Percentiles rank a stretch among this genome's conserved stretches.
Conservation (phyloP, 2,113 vertebrate species). For the Globicephala melas region DNA sequence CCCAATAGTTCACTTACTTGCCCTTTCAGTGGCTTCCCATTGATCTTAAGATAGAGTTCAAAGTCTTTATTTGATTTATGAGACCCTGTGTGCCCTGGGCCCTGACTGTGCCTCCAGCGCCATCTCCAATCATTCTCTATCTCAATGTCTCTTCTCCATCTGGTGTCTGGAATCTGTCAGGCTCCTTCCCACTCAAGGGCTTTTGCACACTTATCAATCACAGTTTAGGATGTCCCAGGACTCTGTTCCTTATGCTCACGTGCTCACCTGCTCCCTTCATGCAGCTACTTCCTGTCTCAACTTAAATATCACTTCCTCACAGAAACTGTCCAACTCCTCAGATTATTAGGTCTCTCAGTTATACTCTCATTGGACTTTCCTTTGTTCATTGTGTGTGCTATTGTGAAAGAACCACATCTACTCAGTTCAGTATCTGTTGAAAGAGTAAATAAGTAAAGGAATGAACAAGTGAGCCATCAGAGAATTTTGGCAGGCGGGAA, state of each 20-base stretch:
- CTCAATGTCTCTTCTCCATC: neutral
- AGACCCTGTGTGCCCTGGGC: neutral
- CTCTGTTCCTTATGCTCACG: neutral
- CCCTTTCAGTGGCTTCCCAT: neutral
- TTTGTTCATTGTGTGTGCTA: neutral
- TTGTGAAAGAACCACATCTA: neutral
- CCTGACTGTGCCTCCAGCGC: neutral
- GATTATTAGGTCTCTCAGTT: neutral
- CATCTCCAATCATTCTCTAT: neutral
- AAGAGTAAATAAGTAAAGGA: neutral
- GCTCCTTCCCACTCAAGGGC: neutral
- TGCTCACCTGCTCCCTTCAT: neutral
- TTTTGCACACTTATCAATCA: neutral
- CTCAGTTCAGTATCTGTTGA: neutral
- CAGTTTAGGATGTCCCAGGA: neutral
- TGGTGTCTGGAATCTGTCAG: neutral
- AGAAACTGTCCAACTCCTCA: neutral
- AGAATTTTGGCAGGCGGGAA: neutral
- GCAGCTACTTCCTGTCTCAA: neutral
- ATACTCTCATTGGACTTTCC: neutral
- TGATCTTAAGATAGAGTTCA: neutral
- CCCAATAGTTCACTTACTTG: neutral
- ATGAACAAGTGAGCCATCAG: neutral
- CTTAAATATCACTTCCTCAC: neutral
- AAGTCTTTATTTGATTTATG: neutral